phyloP scores from a whole-genome alignment of 1,140 invertebrate genomes.

The Bemisia tabaci region DNA sequence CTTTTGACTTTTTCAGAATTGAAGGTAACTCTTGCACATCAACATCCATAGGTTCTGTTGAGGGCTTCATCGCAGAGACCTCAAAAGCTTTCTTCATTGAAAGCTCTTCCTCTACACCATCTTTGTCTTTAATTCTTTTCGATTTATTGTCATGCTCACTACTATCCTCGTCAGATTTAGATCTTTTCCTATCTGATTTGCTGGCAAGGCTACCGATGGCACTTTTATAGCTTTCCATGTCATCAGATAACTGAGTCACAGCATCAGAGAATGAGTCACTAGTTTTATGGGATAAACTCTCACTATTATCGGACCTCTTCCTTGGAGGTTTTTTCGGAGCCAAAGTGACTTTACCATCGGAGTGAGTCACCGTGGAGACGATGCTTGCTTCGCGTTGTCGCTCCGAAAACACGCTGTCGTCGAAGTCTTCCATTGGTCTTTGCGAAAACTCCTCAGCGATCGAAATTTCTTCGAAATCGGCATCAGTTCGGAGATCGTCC shows the following conservation, averaged over 20 bases:
- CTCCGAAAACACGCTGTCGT: constrained; percentile 13
- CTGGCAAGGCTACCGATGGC: constrained; percentile 4
- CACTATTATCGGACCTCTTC: constrained; percentile 11
- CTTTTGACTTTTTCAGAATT: neutral
- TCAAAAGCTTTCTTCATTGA: neutral
- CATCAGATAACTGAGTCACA: constrained; percentile 9
- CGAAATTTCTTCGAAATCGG: constrained; percentile 65
- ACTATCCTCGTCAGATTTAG: constrained; percentile 6
- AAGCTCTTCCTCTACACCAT: constrained; percentile 11
- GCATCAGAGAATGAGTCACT: constrained; percentile 32
- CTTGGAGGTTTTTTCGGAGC: constrained; percentile 11
- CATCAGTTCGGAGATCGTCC: constrained; percentile 68
- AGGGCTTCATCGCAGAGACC: too few species aligned
- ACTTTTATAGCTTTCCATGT: constrained; percentile 8
- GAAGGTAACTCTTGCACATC: neutral
- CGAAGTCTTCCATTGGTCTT: neutral
- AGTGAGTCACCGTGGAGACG: constrained; percentile 2
- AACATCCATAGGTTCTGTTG: too few species aligned
- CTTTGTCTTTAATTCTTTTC: constrained; percentile 14
- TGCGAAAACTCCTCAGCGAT: constrained; percentile 22
- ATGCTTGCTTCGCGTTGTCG: constrained; percentile 30
- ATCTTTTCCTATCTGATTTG: neutral
- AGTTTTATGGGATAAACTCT: constrained; percentile 3
- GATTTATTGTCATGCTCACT: constrained; percentile 8
- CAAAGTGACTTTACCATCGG: neutral